A percentile compares a stretch with the other conserved stretches of the same genome.
These are phyloP conservation scores for Nemotelus pantherinus DNA, from an alignment of 2,888 invertebrate species.

Conservation along the genomic window DNA sequence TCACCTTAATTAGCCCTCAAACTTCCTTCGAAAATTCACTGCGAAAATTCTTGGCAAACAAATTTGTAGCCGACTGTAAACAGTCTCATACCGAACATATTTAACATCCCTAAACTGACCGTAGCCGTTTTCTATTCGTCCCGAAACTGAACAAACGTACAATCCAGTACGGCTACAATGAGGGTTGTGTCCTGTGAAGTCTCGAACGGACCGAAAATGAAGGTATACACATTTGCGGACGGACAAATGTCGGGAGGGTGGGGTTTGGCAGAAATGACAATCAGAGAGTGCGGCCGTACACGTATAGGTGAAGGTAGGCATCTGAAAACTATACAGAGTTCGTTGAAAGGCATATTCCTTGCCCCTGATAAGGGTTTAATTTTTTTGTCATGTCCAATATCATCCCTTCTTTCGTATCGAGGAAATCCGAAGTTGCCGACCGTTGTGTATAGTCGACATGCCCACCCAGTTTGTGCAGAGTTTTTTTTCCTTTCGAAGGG, in stretches of 20 bases:
- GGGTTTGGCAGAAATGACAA: slow-evolving; percentile 16
- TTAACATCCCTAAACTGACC: slow-evolving; percentile 40
- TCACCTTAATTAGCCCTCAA: too few relatives aligned
- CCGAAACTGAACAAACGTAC: slow-evolving; percentile 36
- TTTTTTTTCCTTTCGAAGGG: background rate
- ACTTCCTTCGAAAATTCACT: too few relatives aligned
- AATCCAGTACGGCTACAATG: background rate
- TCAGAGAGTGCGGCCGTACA: slow-evolving; percentile 15
- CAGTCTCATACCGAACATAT: slow-evolving; percentile 9
- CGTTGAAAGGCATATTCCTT: slow-evolving; percentile 36
- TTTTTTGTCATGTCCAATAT: slow-evolving; percentile 29
- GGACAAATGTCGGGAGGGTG: slow-evolving; percentile 5
- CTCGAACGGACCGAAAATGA: background rate
- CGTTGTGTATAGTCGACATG: background rate
- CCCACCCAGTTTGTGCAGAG: slow-evolving; percentile 22
- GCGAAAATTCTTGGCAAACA: background rate
- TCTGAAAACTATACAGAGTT: slow-evolving; percentile 10
- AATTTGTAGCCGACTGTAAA: slow-evolving; percentile 28
- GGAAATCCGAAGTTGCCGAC: slow-evolving; percentile 5
- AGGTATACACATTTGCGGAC: background rate
- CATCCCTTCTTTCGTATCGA: slow-evolving; percentile 6
- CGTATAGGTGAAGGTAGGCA: background rate
- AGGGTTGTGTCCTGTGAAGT: background rate
- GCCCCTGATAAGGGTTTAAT: slow-evolving; percentile 22
- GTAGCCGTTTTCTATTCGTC: slow-evolving; percentile 41